A percentile compares a stretch with the other conserved stretches of the same genome.
Conservation (phyloP, 2,113 vertebrate species). For the Physeter macrocephalus region DNA sequence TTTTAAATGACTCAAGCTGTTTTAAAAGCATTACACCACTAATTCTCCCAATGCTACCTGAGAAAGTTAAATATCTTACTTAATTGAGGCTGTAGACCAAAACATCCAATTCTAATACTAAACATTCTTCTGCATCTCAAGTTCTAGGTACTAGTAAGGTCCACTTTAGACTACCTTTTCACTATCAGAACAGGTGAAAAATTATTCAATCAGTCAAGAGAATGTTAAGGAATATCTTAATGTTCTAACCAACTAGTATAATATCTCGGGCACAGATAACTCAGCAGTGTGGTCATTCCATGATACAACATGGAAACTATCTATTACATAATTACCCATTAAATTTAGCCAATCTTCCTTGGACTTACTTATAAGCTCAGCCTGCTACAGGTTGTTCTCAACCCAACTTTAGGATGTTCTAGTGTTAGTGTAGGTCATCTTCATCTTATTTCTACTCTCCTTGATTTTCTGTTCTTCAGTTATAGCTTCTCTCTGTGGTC, state of each 20-base stretch:
- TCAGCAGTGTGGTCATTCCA: background rate
- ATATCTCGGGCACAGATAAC: background rate
- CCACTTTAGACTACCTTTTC: background rate
- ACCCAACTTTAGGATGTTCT: background rate
- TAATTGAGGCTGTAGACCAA: background rate
- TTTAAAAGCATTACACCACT: background rate
- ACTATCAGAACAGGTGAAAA: background rate
- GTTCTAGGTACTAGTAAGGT: background rate
- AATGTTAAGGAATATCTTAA: background rate
- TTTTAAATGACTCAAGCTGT: slow-evolving; percentile 29
- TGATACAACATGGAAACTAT: background rate
- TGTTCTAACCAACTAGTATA: background rate
- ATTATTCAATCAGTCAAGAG: background rate
- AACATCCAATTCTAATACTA: background rate
- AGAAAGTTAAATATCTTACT: background rate
- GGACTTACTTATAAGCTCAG: background rate
- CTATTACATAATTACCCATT: background rate
- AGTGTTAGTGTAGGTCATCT: background rate
- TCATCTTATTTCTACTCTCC: background rate
- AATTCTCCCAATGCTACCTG: background rate
- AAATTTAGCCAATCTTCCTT: background rate
- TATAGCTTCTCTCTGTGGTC: background rate
- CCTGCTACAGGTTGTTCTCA: background rate
- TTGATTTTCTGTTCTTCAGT: background rate
- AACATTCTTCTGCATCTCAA: background rate